A percentile compares a stretch with the other conserved stretches of the same genome.
These are phyloP conservation scores for Stichopus chloronotus DNA, from an alignment of 35 echinoderm and acorn worm genomes.

Conservation along the genomic window DNA sequence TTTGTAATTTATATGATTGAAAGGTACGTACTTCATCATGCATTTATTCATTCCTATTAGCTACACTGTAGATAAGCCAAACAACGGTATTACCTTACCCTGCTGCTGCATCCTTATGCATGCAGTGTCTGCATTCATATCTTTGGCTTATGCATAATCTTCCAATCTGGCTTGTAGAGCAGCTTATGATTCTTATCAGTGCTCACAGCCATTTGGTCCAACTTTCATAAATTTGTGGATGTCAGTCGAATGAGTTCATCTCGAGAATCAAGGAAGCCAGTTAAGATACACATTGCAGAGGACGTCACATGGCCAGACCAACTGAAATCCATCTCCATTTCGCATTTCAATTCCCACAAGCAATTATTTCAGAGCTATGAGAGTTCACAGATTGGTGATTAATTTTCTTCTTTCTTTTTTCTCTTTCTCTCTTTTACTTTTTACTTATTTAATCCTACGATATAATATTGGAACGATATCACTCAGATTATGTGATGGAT, in stretches of 20 bases:
- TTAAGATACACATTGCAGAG: not conserved
- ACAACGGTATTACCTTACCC: no score
- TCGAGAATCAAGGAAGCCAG: not conserved
- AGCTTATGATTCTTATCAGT: no score
- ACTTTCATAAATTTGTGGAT: not conserved
- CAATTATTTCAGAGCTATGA: not conserved
- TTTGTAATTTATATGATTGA: no score
- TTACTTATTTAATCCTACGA: no score
- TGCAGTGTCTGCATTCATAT: not conserved
- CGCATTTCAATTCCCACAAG: not conserved
- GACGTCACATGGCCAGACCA: not conserved
- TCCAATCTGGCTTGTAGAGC: no score
- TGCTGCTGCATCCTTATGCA: not conserved
- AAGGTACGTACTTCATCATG: no score
- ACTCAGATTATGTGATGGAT: no score
- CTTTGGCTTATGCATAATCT: no score
- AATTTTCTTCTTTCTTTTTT: not conserved
- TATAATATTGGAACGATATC: no score
- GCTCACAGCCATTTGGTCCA: not conserved
- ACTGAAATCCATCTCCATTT: not conserved
- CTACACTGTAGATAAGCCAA: no score
- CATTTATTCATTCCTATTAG: no score
- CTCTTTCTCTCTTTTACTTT: no score
- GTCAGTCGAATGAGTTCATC: not conserved
- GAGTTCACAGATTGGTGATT: not conserved